A percentile compares a stretch with the other conserved stretches of the same genome.
Conservation (phyloP, 1,140 invertebrate species). For the Ericerus pela region DNA sequence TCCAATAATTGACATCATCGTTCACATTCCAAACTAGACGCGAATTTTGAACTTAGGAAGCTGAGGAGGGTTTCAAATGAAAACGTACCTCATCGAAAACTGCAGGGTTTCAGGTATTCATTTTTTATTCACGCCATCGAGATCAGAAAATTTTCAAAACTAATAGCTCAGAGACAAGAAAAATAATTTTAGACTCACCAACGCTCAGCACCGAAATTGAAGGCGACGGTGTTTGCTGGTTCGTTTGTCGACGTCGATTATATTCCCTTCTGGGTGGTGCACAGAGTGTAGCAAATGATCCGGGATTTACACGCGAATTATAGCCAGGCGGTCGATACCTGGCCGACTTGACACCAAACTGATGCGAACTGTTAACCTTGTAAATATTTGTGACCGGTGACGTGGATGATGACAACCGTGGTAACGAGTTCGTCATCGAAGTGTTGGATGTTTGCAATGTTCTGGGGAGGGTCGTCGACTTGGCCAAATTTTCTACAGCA, state of each 20-base stretch:
- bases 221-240: constrained; percentile 13
- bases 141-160: too few species aligned
- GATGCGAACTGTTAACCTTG: constrained; percentile 49
- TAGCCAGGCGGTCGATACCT: constrained; percentile 71
- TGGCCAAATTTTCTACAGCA: constrained; percentile 7
- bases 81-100: too few species aligned
- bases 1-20: too few species aligned
- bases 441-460: constrained; percentile 38
- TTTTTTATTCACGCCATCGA: too few species aligned
- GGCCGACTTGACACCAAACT: constrained; percentile 61
- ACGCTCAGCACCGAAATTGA: neutral
- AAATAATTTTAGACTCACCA: too few species aligned
- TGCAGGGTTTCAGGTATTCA: too few species aligned
- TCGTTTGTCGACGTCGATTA: constrained; percentile 22
- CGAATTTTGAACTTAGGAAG: too few species aligned
- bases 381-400: constrained; percentile 39
- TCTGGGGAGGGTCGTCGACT: constrained; percentile 45
- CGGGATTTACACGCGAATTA: constrained; percentile 23
- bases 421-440: constrained; percentile 52
- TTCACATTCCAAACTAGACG: too few species aligned
- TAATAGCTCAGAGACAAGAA: too few species aligned
- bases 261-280: constrained; percentile 23
- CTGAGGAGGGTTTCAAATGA: too few species aligned
- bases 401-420: constrained; percentile 40
- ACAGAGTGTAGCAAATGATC: constrained; percentile 43